Base-by-base conservation (phyloP, 2,797 vertebrate species). In the Simalia tracyae region DNA sequence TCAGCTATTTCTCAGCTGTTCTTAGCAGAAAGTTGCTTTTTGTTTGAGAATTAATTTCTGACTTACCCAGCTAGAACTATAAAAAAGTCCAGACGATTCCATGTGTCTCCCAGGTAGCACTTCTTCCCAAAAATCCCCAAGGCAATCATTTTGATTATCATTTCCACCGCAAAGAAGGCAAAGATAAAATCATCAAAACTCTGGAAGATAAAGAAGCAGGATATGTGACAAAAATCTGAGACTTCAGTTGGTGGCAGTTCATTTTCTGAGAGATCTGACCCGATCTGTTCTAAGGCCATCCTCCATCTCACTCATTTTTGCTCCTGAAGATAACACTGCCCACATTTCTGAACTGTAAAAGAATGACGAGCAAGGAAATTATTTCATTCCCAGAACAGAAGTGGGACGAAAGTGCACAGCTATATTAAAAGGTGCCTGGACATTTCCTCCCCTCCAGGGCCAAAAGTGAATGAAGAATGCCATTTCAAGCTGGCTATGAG, bases 51-150 rank as follows among this genome's bases (percentile, higher is more conserved):
- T 72, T 11, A 1, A 0, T 0, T 36, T 1, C 10, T 0, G 22
- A 97, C 99, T 99, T 97, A 99, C 99, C 99, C 99, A 0, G 99
- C 99, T 4, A 99, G 95, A 88, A 99, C 99, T 0, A 99, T 99
- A 97, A 99, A 99, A 97, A 99, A 99, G 97, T 99, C 99, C 96
- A 99, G 97, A 92, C 99, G 98, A 97, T 99, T 99, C 99, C 99
- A 99, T 0, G 99, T 99, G 97, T 99, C 99, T 96, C 99, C 99
- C 92, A 99, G 98, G 97, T 99, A 99, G 97, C 99, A 99, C 95
- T 99, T 99, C 97, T 99, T 99, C 93, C 99, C 99, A 91, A 99
- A 99, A 96, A 99, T 99, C 93, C 99, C 99, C 97, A 99, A 97
- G 0, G 99, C 99, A 2, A 99, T 98, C 99, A 99, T 99, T 97